phyloP scores from a whole-genome alignment of 2,888 invertebrate species.

The Nemotelus nigrinus region DNA sequence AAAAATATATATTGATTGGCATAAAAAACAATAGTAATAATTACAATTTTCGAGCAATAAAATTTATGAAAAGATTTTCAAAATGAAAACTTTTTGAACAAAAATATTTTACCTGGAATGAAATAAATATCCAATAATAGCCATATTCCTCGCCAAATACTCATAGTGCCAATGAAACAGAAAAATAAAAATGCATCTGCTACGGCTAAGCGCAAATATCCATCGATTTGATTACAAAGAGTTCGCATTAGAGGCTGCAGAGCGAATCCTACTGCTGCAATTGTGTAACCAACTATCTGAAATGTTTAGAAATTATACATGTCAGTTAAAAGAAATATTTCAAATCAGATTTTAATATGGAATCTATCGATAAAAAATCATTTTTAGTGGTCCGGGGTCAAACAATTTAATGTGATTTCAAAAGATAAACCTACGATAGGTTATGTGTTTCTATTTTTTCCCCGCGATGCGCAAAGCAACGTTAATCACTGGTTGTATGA shows the following conservation, averaged over 20 bases:
- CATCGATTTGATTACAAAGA: constrained; percentile 74
- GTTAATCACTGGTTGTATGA: too few relatives aligned
- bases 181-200: constrained; percentile 82
- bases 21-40: too few relatives aligned
- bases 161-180: constrained; percentile 83
- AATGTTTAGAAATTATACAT: background rate
- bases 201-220: constrained; percentile 73
- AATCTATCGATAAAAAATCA: too few relatives aligned
- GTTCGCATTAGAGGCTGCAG: constrained; percentile 79
- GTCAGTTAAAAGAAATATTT: too few relatives aligned
- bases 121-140: constrained; percentile 81
- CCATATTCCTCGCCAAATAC: constrained; percentile 91
- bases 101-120: constrained; percentile 71
- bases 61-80: background rate
- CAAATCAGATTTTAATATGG: too few relatives aligned
- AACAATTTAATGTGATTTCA: too few relatives aligned
- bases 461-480: too few relatives aligned
- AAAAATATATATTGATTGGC: background rate
- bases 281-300: constrained; percentile 73
- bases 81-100: background rate
- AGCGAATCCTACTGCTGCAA: constrained; percentile 77
- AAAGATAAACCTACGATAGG: too few relatives aligned
- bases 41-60: background rate
- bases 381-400: too few relatives aligned
- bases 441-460: too few relatives aligned